phyloP scores from a whole-genome alignment of 23 tunicate genomes.

The Styela clava region DNA sequence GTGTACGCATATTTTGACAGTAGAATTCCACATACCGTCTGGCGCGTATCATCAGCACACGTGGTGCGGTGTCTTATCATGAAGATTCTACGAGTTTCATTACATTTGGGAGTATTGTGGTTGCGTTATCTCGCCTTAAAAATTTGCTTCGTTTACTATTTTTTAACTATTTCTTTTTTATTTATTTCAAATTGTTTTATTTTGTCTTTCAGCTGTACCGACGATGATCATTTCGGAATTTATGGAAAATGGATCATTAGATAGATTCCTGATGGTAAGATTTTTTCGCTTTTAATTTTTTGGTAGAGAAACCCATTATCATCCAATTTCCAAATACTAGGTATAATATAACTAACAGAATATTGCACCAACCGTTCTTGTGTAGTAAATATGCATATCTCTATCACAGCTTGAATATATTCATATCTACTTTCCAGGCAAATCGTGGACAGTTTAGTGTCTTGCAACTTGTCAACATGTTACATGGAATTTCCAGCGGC shows the following conservation, averaged over 20 bases:
- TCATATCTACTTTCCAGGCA: too few relatives aligned
- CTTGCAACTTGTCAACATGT: conserved; percentile 54
- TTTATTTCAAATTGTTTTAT: not conserved
- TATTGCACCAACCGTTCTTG: not conserved
- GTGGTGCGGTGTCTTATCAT: not conserved
- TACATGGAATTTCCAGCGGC: conserved; percentile 61
- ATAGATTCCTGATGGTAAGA: conserved; percentile 53
- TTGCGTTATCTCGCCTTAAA: not conserved
- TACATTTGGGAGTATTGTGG: not conserved
- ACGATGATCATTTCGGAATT: conserved; percentile 90
- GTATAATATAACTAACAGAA: not conserved
- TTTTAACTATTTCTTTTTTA: too few relatives aligned
- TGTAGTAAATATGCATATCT: too few relatives aligned
- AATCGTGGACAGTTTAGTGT: conserved; percentile 18
- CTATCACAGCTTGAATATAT: too few relatives aligned
- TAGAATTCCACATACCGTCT: not conserved
- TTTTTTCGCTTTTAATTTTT: not conserved
- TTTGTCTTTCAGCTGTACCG: conserved; percentile 58
- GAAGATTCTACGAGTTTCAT: not conserved
- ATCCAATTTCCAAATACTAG: too few relatives aligned
- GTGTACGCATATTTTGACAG: too few relatives aligned
- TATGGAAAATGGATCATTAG: conserved; percentile 94
- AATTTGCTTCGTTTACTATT: not conserved
- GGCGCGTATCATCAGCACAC: not conserved
- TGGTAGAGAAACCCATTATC: too few relatives aligned